Base-by-base conservation (phyloP, 2,888 invertebrate genomes). In the Leuctra nigra region DNA sequence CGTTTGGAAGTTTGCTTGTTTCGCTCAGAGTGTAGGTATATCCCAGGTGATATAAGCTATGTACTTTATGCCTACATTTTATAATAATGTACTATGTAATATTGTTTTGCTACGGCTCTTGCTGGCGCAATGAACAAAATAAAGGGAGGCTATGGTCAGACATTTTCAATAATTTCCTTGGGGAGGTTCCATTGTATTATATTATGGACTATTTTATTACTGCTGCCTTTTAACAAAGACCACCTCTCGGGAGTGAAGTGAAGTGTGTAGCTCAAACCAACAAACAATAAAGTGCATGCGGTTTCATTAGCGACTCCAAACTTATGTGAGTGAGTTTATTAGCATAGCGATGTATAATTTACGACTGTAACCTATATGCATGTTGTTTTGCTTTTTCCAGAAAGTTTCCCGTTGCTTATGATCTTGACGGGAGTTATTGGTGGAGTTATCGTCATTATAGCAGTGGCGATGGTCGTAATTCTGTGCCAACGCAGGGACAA, bases 401-500 rank as follows among this genome's bases (percentile, higher is more conserved):
- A 87, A 77, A 82, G 81, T 56, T 83, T 88, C 63, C 89, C 91
- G 3, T 75, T 90, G 56, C 77, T 91, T 2, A 78, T 92, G 65
- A 89, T 94, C 60, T 79, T 94, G 55, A 87, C 88, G 64, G 91
- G 90, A 57, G 86, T 90, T 54, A 84, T 91, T 62, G 87, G 88
- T 48, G 89, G 90, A n/a, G 86, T 92, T 36, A 86, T 92, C 63
- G 82, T 94, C 66, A 81, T 94, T 57, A 85, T 91, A 36, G 85
- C 91, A 62, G 79, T 93, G 53, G 82, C 88, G 56, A 85, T 91
- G 79, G 79, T 91, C n/a, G 82, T 92, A 61, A 82, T 92, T 63
- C 78, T 92, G 52, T 93, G 91, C 68, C 78, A 83, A 64, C 75
- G 82, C 64, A 82, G 82, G 64, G 75, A 78, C 62, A 82, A 81